Evolutionary conservation across 1,140 invertebrate species (phyloP), one percentile per base, ranked within the genome.

Genomic region (Drosophila obscura): DNA sequence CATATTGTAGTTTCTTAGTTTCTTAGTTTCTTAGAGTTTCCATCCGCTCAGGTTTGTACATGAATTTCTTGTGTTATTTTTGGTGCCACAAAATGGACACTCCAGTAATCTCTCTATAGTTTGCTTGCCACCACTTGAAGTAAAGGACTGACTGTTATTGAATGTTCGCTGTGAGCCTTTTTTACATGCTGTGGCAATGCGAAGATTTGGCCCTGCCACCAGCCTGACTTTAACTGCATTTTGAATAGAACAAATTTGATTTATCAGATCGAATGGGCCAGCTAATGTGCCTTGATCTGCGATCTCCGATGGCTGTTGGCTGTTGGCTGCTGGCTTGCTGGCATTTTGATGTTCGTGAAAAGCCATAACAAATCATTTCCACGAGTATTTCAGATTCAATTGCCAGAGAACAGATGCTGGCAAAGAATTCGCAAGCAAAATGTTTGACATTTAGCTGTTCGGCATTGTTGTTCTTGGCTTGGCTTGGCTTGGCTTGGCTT

Each of bases 401-500:
- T 39, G 35, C 35, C 35, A 39, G 11, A 39, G 8, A 53, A 53
- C 28, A 73, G 31, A 62, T 63, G 28, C 48, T 65, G 43, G 24
- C 51, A 15, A 7, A 63, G 31, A 62, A 71, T 53, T 45, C 43
- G 62, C 57, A 7, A 45, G 48, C 68, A 39, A 74, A 57, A 51
- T 74, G 51, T 52, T 48, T 66, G 59, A 59, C 58, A 67, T 80
- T 80, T 69, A 69, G 55, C 31, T 11, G n/a, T 15, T 16, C 63
- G 35, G 49, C 56, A 72, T 74, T 57, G 65, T 77, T 74, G 44
- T 77, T 77, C 57, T 77, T 56, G 52, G 71, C 59, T 71, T 77
- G 63, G 63, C 56, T 65, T 82, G 19, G 19, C 58, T 77, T 56
- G 52, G 71, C 58, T 77, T 56, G 48, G 71, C 59, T 71, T 77